phyloP scores from a whole-genome alignment of 2,797 vertebrate species.

The Anabas testudineus region DNA sequence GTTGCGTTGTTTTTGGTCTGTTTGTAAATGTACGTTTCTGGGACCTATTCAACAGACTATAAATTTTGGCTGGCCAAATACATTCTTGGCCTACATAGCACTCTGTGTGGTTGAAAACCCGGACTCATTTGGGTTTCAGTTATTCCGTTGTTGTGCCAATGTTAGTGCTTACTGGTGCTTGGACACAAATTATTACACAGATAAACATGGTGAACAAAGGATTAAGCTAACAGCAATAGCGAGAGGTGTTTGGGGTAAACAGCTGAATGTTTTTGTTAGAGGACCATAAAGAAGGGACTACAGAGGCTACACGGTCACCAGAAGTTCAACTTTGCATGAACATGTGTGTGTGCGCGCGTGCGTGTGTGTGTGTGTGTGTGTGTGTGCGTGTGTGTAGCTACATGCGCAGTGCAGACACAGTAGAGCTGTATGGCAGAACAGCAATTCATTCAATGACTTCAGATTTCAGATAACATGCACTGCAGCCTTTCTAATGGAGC shows the following conservation, averaged over 20 bases:
- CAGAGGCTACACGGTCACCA: background rate
- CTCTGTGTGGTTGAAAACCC: background rate
- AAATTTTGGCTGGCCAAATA: background rate
- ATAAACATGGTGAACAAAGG: conserved; percentile 14
- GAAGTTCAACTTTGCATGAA: conserved; percentile 11
- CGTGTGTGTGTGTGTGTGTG: background rate
- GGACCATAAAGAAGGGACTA: too few species aligned
- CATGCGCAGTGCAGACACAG: background rate
- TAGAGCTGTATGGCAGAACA: background rate
- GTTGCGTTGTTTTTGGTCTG: background rate
- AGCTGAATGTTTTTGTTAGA: background rate
- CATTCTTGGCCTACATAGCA: background rate
- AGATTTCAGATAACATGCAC: too few species aligned
- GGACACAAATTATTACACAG: conserved; percentile 9
- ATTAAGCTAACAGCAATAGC: background rate
- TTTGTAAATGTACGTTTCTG: background rate
- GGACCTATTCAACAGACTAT: background rate
- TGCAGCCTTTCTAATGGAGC: too few species aligned
- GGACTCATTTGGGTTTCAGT: background rate
- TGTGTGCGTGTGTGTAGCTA: background rate
- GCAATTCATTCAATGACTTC: too few species aligned
- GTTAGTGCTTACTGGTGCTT: background rate
- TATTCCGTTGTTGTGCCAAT: background rate
- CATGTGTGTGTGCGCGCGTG: background rate
- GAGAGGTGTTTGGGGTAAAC: conserved; percentile 9